These are phyloP conservation scores for Bradysia coprophila DNA, from an alignment of 1,140 invertebrate genomes.

Conservation along the genomic window DNA sequence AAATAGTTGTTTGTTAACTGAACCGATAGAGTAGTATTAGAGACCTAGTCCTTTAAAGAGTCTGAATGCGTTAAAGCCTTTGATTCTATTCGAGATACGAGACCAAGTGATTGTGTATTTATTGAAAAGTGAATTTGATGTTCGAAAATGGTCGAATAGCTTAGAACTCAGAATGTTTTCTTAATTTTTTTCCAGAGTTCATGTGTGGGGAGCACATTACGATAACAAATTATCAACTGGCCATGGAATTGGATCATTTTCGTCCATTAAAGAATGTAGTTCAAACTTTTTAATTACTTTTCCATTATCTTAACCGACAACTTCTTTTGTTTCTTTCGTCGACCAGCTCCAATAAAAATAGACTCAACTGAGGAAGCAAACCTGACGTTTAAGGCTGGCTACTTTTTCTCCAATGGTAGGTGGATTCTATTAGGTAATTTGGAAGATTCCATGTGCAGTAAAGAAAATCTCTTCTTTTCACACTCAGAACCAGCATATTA, in stretches of 20 bases:
- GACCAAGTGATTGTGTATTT: too few relatives aligned
- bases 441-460: neutral
- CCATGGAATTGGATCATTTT: conserved; percentile 76
- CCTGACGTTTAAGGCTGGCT: conserved; percentile 50
- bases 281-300: conserved; percentile 6
- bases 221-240: conserved; percentile 79
- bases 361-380: conserved; percentile 33
- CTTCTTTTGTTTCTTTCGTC: conserved; percentile 13
- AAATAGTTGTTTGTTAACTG: too few relatives aligned
- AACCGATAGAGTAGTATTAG: too few relatives aligned
- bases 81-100: too few relatives aligned
- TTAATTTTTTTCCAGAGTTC: too few relatives aligned
- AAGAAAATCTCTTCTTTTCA: neutral
- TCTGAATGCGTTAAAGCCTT: too few relatives aligned
- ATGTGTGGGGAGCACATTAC: conserved; percentile 61
- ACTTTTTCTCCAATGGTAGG: conserved; percentile 69
- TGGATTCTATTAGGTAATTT: conserved; percentile 2
- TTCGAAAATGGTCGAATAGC: too few relatives aligned
- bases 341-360: conserved; percentile 50
- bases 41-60: too few relatives aligned
- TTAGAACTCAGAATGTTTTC: too few relatives aligned
- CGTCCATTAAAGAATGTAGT: conserved; percentile 67
- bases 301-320: conserved; percentile 5
- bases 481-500: conserved; percentile 56
- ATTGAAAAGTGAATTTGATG: too few relatives aligned